A percentile compares a stretch with the other conserved stretches of the same genome.
Evolutionary conservation across 2,113 vertebrate species (phyloP).

Genomic region (Scomber scombrus): DNA sequence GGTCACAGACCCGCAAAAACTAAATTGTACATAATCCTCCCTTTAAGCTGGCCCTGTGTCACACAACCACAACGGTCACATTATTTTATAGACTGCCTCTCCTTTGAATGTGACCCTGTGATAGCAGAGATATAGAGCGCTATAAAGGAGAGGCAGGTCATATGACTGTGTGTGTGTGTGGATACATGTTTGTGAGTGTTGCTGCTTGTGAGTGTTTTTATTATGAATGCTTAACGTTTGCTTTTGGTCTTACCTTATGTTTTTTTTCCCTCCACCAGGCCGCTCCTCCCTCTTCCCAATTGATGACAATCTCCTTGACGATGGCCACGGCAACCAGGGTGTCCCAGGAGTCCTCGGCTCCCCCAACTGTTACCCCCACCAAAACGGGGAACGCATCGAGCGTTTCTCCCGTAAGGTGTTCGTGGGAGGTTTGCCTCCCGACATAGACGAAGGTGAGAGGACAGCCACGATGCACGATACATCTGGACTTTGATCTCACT

Average conservation of each 20-base stretch:
- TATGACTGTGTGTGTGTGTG: slow-evolving; percentile 14
- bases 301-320: slow-evolving; percentile 95
- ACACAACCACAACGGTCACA: slow-evolving; percentile 9
- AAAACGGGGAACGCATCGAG: slow-evolving; percentile 96
- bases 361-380: slow-evolving; percentile 93
- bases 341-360: slow-evolving; percentile 90
- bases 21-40: slow-evolving; percentile 36
- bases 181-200: slow-evolving; percentile 17
- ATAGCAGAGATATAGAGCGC: not conserved
- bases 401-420: slow-evolving; percentile 99
- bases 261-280: slow-evolving; percentile 81
- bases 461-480: not conserved
- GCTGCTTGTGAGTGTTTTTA: slow-evolving; percentile 28
- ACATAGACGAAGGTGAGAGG: slow-evolving; percentile 95
- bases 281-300: slow-evolving; percentile 98
- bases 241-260: not conserved
- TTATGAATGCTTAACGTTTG: not conserved
- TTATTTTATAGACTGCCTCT: slow-evolving; percentile 12
- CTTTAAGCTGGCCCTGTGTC: slow-evolving; percentile 37
- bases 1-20: slow-evolving; percentile 24
- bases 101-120: not conserved
- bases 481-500: not conserved
- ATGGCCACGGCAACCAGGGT: slow-evolving; percentile 93
- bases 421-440: slow-evolving; percentile 96
- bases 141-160: slow-evolving; percentile 3